These are phyloP conservation scores for Bufo bufo DNA, from an alignment of 2,113 vertebrate genomes.

Conservation along the genomic window DNA sequence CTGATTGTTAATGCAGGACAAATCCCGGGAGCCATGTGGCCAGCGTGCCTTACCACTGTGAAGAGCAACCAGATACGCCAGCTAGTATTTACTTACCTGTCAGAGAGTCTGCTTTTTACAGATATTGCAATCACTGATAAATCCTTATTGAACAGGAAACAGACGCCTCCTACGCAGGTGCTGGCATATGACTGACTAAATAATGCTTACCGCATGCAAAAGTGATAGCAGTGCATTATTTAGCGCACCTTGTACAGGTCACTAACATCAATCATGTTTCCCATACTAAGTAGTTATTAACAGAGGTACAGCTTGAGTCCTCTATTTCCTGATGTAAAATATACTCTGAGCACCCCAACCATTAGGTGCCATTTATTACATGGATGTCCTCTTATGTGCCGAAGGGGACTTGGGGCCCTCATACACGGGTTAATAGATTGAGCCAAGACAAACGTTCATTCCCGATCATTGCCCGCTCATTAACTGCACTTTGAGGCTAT, in stretches of 20 bases:
- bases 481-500: too few relatives aligned
- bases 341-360: not conserved
- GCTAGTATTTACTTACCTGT: not conserved
- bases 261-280: not conserved
- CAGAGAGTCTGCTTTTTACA: not conserved
- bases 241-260: not conserved
- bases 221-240: not conserved
- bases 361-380: not conserved
- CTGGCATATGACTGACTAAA: not conserved
- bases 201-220: not conserved
- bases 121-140: not conserved
- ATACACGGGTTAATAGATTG: too few relatives aligned
- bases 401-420: not conserved
- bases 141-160: conserved; percentile 7
- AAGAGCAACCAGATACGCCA: not conserved
- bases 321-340: not conserved
- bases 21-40: not conserved
- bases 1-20: not conserved
- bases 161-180: not conserved
- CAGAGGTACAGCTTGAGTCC: not conserved
- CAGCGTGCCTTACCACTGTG: not conserved
- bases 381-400: not conserved
- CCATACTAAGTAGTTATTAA: not conserved
- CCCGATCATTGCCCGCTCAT: too few relatives aligned
- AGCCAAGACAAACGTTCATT: too few relatives aligned